A percentile compares a stretch with the other conserved stretches of the same genome.
These are phyloP conservation scores for Cynodonichthys magdalenae DNA, from an alignment of 2,797 vertebrate genomes.

Conservation along the genomic window DNA sequence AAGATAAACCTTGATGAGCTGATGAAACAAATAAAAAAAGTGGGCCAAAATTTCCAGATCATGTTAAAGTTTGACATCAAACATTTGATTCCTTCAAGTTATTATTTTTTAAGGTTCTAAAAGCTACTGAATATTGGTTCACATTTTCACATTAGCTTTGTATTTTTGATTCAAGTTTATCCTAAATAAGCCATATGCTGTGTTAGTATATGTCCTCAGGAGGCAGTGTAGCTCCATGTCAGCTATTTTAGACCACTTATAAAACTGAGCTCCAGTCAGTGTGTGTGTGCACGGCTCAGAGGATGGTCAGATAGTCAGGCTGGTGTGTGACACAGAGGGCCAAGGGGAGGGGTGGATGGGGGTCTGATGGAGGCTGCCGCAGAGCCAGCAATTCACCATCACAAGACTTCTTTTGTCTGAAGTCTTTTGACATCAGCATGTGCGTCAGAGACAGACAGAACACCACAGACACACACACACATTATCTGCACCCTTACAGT, in stretches of 20 bases:
- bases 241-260: slow-evolving; percentile 21
- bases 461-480: slow-evolving; percentile 41
- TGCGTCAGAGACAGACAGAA: slow-evolving; percentile 82
- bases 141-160: no score
- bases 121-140: no score
- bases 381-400: slow-evolving; percentile 72
- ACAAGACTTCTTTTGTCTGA: slow-evolving; percentile 84
- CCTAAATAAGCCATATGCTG: neutral
- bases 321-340: slow-evolving; percentile 42
- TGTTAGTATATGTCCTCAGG: slow-evolving; percentile 29
- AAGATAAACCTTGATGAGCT: no score
- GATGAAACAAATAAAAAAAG: no score
- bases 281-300: slow-evolving; percentile 17
- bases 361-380: slow-evolving; percentile 53
- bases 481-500: slow-evolving; percentile 55
- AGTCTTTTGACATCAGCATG: slow-evolving; percentile 81
- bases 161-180: no score
- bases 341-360: neutral
- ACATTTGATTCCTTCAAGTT: no score
- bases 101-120: no score
- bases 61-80: no score
- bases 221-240: slow-evolving; percentile 41
- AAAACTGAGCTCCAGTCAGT: slow-evolving; percentile 14
- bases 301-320: slow-evolving; percentile 37
- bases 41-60: no score